Evolutionary conservation across 2,888 invertebrate species (phyloP), one percentile per base, ranked within the genome.

Genomic region (Athalia cordata): DNA sequence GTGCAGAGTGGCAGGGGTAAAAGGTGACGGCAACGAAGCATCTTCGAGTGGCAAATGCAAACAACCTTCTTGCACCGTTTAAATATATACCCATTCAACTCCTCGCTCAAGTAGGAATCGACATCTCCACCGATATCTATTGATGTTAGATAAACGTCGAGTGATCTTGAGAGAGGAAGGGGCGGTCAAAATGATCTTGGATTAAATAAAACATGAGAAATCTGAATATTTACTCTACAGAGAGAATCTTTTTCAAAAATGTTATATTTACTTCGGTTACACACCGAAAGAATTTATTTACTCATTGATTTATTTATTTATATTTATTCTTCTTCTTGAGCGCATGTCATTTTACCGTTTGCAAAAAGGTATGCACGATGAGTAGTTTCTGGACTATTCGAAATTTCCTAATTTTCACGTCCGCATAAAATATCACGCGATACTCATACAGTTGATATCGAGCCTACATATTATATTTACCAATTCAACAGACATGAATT

Each of bases 101-200:
- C 55, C 55, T n/a, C 55, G n/a, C 6, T 59, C 45, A 47, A 55
- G 52, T 55, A 52, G 67, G 55, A 68, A 68, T 52, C 52, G 50
- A 50, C 29, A 52, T 68, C 55, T 55, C 9, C 68, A 29, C 29
- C 43, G 52, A 68, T 43, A 52, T 29, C n/a, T 47, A 59, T 47
- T 52, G 57, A 72, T 15, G 59, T 72, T 15, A 59, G 59, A 72
- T 72, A 57, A 72, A 59, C 15, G 29, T 72, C 59, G 47, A 72
- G 47, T 57, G 47, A 5, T n/a, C 59, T 59, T 57, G 57, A 59
- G 11, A 59, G 45, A 59, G 57, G 5, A 72, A 13, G 72, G 45
- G 45, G 72, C 57, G 72, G 47, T 72, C 11, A 9, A 57, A 9
- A 57, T 72, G 52, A 72, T 72, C 72, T 59, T 57, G 8, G 47